A percentile compares a stretch with the other conserved stretches of the same genome.
phyloP scores from a whole-genome alignment of 2,797 vertebrate genomes.

The Chaenodraco wilsoni region DNA sequence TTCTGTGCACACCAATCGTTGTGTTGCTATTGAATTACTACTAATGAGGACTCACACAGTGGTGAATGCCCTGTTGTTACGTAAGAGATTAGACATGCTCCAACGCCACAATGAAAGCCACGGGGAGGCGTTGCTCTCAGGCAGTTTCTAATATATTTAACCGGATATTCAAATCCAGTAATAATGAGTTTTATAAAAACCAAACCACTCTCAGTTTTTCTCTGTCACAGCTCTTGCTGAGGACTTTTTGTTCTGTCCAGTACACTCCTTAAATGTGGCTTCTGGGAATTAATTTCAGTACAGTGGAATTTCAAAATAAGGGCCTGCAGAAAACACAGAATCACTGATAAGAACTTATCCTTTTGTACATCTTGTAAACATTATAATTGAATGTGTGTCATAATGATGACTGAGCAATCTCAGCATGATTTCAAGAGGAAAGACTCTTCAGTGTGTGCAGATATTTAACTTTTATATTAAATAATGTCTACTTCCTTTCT shows the following conservation, averaged over 20 bases:
- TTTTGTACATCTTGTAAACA: not conserved
- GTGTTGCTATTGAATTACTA: conserved; percentile 67
- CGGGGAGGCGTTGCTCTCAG: conserved; percentile 51
- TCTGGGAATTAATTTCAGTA: not conserved
- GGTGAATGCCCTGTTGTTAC: conserved; percentile 67
- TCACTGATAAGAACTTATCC: not conserved
- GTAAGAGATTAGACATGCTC: conserved; percentile 70
- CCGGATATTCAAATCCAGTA: conserved; percentile 58
- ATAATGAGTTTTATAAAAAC: conserved; percentile 43
- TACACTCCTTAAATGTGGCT: not conserved
- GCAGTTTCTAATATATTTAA: conserved; percentile 55
- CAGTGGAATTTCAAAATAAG: conserved; percentile 24
- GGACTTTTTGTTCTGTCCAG: conserved; percentile 18
- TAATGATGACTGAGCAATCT: conserved; percentile 47
- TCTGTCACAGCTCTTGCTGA: conserved; percentile 1
- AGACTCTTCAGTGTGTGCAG: not conserved
- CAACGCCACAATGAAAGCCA: conserved; percentile 47
- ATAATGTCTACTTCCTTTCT: conserved; percentile 38
- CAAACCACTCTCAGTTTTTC: conserved; percentile 45
- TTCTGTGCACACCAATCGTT: conserved; percentile 46
- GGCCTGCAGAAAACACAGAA: not conserved
- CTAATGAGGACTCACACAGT: conserved; percentile 64
- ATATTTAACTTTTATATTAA: conserved; percentile 30
- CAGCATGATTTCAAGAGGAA: conserved; percentile 19
- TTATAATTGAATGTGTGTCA: conserved; percentile 20